A percentile compares a stretch with the other conserved stretches of the same genome.
These are phyloP conservation scores for Euspilapteryx auroguttella DNA, from an alignment of 2,888 invertebrate species.

Conservation along the genomic window DNA sequence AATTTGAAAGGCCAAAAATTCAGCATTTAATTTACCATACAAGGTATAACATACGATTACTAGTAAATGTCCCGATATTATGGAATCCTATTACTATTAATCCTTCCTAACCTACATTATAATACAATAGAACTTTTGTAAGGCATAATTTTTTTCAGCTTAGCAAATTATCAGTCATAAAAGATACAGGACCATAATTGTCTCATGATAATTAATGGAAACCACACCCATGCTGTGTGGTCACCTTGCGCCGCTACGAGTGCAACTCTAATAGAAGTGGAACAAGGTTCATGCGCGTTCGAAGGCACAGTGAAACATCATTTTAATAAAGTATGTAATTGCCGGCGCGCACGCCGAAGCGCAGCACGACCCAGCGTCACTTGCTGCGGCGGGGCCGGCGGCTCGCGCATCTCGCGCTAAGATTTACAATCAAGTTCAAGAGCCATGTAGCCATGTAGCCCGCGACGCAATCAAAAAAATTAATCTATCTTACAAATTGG, in stretches of 20 bases:
- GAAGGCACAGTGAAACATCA: slow-evolving; percentile 31
- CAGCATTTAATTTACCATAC: too few species aligned
- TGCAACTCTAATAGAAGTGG: slow-evolving; percentile 40
- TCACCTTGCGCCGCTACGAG: slow-evolving; percentile 33
- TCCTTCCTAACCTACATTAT: too few species aligned
- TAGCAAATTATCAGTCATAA: too few species aligned
- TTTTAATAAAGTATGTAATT: slow-evolving; percentile 29
- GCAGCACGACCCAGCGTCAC: slow-evolving; percentile 10
- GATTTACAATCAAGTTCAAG: slow-evolving; percentile 47
- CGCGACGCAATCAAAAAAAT: slow-evolving; percentile 30
- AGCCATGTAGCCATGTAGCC: too few species aligned
- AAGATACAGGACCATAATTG: too few species aligned
- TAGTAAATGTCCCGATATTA: too few species aligned
- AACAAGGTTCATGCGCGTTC: slow-evolving; percentile 53
- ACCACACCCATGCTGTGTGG: slow-evolving; percentile 18
- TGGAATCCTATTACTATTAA: too few species aligned
- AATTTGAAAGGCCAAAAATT: too few species aligned
- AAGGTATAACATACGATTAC: too few species aligned
- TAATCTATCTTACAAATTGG: slow-evolving; percentile 44
- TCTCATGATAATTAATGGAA: too few species aligned
- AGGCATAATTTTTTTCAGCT: too few species aligned
- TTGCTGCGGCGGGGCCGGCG: slow-evolving; percentile 5
- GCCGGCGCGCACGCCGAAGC: slow-evolving; percentile 13
- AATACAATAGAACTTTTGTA: too few species aligned
- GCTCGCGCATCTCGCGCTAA: slow-evolving; percentile 18